phyloP scores from a whole-genome alignment of 2,888 invertebrate species.

The Deroplatys truncata region DNA sequence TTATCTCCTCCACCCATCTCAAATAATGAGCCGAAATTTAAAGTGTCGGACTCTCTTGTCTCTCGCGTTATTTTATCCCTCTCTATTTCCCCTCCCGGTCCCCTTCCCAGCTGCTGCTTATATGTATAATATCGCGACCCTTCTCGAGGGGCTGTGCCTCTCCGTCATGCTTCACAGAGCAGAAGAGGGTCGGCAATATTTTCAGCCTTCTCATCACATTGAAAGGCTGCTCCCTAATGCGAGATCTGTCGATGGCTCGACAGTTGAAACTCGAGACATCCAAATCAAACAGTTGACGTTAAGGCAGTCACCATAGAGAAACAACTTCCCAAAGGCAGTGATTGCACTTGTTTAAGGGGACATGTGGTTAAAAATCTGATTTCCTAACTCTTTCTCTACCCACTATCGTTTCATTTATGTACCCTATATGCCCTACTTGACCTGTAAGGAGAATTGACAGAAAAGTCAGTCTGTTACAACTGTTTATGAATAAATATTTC shows the following conservation, averaged over 20 bases:
- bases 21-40: constrained; percentile 8
- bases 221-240: background rate
- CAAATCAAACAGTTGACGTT: background rate
- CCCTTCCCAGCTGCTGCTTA: constrained; percentile 10
- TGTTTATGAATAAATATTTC: too few species aligned
- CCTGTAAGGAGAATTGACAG: too few species aligned
- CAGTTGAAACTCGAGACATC: background rate
- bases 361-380: too few species aligned
- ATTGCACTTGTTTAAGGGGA: background rate
- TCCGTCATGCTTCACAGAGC: background rate
- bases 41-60: background rate
- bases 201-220: background rate
- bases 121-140: background rate
- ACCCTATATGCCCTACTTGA: too few species aligned
- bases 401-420: too few species aligned
- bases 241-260: background rate
- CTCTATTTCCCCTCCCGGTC: constrained; percentile 32
- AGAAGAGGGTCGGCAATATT: background rate
- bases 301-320: background rate
- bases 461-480: too few species aligned
- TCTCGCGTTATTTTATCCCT: background rate
- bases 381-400: too few species aligned
- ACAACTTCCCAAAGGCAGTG: background rate
- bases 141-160: constrained; percentile 13
- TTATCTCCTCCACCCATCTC: background rate